A percentile compares a stretch with the other conserved stretches of the same genome.
These are phyloP conservation scores for Dryas iulia DNA, from an alignment of 1,140 invertebrate genomes.

Conservation along the genomic window DNA sequence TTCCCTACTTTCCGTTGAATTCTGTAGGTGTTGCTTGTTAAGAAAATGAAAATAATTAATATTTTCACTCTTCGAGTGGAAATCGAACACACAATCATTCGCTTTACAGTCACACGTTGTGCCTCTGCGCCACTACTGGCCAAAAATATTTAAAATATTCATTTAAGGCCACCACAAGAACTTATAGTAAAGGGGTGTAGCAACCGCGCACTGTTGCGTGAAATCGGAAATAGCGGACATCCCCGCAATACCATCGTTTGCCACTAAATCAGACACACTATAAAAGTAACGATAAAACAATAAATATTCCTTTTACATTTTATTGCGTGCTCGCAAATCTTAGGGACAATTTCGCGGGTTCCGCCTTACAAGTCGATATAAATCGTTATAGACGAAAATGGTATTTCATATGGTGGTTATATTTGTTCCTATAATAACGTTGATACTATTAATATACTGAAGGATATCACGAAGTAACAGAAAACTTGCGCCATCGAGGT, in stretches of 20 bases:
- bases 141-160: no score
- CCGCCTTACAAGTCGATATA: constrained; percentile 14
- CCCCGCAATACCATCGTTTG: constrained; percentile 43
- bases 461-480: no score
- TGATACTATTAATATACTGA: neutral
- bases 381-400: constrained; percentile 7
- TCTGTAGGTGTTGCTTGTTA: no score
- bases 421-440: neutral
- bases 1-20: no score
- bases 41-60: no score
- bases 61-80: no score
- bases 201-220: constrained; percentile 38
- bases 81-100: no score
- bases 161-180: neutral
- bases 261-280: constrained; percentile 58
- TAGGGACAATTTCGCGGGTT: constrained; percentile 12
- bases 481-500: no score
- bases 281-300: constrained; percentile 58
- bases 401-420: neutral
- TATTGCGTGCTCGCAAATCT: constrained; percentile 51
- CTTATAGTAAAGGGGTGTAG: neutral
- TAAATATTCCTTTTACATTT: constrained; percentile 62
- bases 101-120: no score
- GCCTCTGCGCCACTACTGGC: no score
- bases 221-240: constrained; percentile 61